A percentile compares a stretch with the other conserved stretches of the same genome.
Evolutionary conservation across 2,113 vertebrate species (phyloP).

Genomic region (Redunca redunca): DNA sequence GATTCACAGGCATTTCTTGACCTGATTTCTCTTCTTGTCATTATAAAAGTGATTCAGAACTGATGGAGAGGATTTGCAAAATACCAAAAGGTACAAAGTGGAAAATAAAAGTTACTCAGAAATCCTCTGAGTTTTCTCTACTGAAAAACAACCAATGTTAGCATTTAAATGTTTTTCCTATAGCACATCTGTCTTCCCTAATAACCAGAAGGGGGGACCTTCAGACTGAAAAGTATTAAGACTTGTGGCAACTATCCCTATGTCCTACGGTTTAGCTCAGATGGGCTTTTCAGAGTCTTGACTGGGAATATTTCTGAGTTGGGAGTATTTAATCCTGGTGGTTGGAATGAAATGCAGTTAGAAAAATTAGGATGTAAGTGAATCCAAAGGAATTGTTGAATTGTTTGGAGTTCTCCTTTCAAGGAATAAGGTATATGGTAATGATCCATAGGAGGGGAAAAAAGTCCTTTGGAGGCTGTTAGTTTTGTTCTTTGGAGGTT

Average conservation of each 20-base stretch:
- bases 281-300: background rate
- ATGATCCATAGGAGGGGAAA: background rate
- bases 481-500: background rate
- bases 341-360: background rate
- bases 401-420: background rate
- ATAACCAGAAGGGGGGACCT: background rate
- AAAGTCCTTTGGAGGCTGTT: background rate
- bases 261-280: background rate
- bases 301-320: background rate
- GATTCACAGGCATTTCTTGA: constrained; percentile 11
- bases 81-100: constrained; percentile 7
- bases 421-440: background rate
- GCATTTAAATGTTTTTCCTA: background rate
- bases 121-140: background rate
- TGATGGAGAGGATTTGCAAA: constrained; percentile 28
- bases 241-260: background rate
- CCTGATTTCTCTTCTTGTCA: constrained; percentile 14
- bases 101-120: constrained; percentile 28
- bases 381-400: constrained; percentile 40
- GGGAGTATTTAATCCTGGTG: background rate
- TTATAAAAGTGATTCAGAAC: constrained; percentile 16
- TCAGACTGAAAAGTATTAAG: background rate
- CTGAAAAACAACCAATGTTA: background rate
- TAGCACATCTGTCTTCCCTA: background rate
- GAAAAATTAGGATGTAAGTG: constrained; percentile 23